Evolutionary conservation across 2,113 vertebrate species (phyloP), one percentile per base, ranked within the genome.

Genomic region (Chionomys nivalis): DNA sequence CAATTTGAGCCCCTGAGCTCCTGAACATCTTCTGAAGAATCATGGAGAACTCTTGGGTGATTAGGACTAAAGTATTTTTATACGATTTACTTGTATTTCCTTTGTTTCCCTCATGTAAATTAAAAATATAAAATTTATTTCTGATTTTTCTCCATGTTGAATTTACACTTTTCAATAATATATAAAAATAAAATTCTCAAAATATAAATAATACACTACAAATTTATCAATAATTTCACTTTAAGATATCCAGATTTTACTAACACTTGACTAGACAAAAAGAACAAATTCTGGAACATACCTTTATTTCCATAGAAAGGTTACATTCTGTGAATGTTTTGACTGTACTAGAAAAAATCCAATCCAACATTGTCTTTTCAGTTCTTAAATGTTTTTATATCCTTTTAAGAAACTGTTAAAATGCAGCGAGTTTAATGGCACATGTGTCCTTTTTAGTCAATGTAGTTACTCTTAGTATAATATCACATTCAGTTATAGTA

Each of bases 41-140:
- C 13, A 42, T 61, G 26, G 16, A 47, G 3, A 70, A 11, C 39
- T 76, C n/a, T 70, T 94, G 5, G 6, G 33, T 95, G 31, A 75
- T 78, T 94, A 79, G 73, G 17, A 89, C 16, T 91, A 91, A 11
- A 79, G 4, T 89, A 86, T 1, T 86, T 87, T 9, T 55, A 86
- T 85, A 23, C 12, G 81, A 93, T 78, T 90, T 63, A 66, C 55
- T 70, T 91, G 21, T 83, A 88, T 94, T 61, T 8, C 2, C 4
- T 91, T 61, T 92, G 44, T 8, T 87, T 91, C 76, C 61, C 42
- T 28, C 33, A 49, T 1, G 9, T 77, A 17, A 95, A 78, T 77
- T 87, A 17, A 11, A 96, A 96, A 77, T 36, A 73, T 89, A 87
- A 96, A 92, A 77, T 21, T 58, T 63, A 82, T 13, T 82, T 89